Evolutionary conservation across 2,113 vertebrate genomes (phyloP).

Genomic region (Xerus inauris): DNA sequence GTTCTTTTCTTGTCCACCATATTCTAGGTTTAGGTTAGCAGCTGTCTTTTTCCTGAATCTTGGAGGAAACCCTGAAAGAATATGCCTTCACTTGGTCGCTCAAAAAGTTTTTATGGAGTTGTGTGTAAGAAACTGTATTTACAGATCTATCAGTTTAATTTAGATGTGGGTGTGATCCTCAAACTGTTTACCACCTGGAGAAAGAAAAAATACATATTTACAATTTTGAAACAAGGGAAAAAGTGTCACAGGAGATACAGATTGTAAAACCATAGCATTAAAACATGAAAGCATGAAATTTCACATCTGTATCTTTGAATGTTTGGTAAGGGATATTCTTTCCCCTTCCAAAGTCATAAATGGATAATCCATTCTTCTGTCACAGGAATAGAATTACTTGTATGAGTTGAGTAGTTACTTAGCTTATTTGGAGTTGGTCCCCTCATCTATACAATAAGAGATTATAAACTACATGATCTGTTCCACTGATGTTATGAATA

Average conservation of each 20-base stretch:
- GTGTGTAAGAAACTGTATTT: not conserved
- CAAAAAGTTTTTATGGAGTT: not conserved
- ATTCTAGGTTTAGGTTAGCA: not conserved
- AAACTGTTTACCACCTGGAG: not conserved
- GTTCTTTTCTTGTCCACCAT: not conserved
- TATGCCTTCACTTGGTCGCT: constrained; percentile 14
- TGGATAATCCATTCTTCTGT: not conserved
- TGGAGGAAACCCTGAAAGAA: not conserved
- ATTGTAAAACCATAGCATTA: not conserved
- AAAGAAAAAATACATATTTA: not conserved
- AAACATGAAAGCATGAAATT: constrained; percentile 31
- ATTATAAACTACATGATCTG: not conserved
- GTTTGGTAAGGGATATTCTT: constrained; percentile 4
- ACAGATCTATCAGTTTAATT: not conserved
- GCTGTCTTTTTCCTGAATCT: not conserved
- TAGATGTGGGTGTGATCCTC: not conserved
- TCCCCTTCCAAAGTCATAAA: not conserved
- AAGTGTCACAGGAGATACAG: not conserved
- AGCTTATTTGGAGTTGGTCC: not conserved
- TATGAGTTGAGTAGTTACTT: not conserved
- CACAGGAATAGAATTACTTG: not conserved
- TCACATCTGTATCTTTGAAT: not conserved
- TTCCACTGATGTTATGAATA: not conserved
- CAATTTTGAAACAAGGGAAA: not conserved
- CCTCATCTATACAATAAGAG: not conserved